Evolutionary conservation across 2,797 vertebrate genomes (phyloP).

Genomic region (Syndactyla subalaris): DNA sequence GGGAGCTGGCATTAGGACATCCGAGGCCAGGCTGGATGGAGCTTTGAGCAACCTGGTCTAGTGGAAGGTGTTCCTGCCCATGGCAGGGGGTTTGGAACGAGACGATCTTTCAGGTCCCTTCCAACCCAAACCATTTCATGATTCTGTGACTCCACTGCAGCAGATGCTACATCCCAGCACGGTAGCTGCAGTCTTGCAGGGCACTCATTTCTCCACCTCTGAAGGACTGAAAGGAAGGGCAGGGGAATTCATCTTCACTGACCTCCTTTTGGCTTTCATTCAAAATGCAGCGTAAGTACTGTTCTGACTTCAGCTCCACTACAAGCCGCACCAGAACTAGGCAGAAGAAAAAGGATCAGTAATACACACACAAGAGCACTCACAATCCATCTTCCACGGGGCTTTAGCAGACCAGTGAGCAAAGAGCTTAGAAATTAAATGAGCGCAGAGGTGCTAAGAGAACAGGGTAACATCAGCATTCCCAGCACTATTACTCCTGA

Average conservation of each 20-base stretch:
- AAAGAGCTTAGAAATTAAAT: not conserved
- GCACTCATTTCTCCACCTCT: not conserved
- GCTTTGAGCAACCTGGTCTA: not conserved
- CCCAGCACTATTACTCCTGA: not conserved
- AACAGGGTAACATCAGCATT: not conserved
- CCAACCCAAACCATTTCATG: not conserved
- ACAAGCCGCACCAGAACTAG: slow-evolving; percentile 89
- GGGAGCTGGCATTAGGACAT: not conserved
- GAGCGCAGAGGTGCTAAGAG: not conserved
- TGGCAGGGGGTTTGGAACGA: not conserved
- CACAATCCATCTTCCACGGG: not conserved
- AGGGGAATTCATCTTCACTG: slow-evolving; percentile 56
- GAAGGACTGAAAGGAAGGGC: not conserved
- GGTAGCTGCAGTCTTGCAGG: not conserved
- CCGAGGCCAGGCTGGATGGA: not conserved
- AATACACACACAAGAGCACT: not conserved
- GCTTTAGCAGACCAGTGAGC: not conserved
- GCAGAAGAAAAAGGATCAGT: slow-evolving; percentile 38
- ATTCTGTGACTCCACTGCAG: not conserved
- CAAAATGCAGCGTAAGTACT: slow-evolving; percentile 80
- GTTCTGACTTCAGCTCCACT: slow-evolving; percentile 83
- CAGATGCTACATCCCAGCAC: not conserved
- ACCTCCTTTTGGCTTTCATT: slow-evolving; percentile 88
- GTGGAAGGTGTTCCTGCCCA: not conserved
- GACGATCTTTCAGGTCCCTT: not conserved